Evolutionary conservation across 2,113 vertebrate species (phyloP), one percentile per base, ranked within the genome.

Genomic region (Albula goreensis): DNA sequence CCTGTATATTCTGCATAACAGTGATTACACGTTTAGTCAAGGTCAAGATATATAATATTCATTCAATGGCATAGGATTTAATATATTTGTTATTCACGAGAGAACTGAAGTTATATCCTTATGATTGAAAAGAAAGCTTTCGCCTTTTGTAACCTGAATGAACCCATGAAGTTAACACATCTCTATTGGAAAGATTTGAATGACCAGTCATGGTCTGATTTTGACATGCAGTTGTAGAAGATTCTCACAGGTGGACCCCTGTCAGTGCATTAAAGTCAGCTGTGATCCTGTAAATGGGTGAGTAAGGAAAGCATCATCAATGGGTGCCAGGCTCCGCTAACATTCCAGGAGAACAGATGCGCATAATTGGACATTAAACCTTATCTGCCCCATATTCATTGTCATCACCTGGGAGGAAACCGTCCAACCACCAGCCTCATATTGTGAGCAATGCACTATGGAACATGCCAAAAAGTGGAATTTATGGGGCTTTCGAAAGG

Each of bases 261-360:
- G 94, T 94, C 95, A 94, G 94, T 94, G 95, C 94, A n/a, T n/a
- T 22, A 8, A 70, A 93, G 94, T 95, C 92, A 92, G 93, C 95
- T 93, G 94, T 92, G 92, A 93, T 91, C 94, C 96, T 96, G 94
- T 95, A 95, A 95, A 95, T 94, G 83, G 90, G 15, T n/a, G 66
- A 19, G 19, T 60, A 8, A 13, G 56, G 63, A 25, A 80, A 53
- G 63, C 9, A 60, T 31, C 80, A 82, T 19, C 31, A 41, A 83
- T 60, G 53, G 41, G 48, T 53, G 5, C 52, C 52, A 56, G 50
- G 15, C 50, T 70, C 50, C 17, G 41, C 17, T 13, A 52, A 56
- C 85, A 81, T 49, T 86, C 60, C 12, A 82, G 85, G 81, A 82
- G 66, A 82, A 86, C 70, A 50, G 77, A 83, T 70, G 56, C 81